phyloP scores from a whole-genome alignment of 2,797 vertebrate species.

The Dallia pectoralis region DNA sequence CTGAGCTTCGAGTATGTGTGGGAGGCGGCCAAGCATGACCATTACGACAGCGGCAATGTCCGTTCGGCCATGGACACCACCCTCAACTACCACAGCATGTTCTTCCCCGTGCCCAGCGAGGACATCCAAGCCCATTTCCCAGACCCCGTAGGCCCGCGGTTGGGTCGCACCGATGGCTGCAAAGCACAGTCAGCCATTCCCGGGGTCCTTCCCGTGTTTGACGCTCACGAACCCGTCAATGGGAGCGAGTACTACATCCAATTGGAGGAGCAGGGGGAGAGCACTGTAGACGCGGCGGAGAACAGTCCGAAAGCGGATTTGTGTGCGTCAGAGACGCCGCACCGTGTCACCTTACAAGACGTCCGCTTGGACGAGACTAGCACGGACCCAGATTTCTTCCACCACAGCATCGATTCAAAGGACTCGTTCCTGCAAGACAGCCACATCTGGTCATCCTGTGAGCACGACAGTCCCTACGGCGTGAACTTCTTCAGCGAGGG shows the following conservation, averaged over 20 bases:
- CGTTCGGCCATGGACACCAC: constrained; percentile 79
- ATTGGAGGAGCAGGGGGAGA: constrained; percentile 87
- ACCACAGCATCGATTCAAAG: constrained; percentile 82
- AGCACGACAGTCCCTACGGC: constrained; percentile 86
- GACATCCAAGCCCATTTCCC: constrained; percentile 86
- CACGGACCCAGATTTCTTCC: constrained; percentile 87
- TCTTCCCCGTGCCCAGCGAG: constrained; percentile 86
- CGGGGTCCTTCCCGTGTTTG: constrained; percentile 90
- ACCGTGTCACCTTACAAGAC: constrained; percentile 78
- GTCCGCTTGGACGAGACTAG: constrained; percentile 85
- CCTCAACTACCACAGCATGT: constrained; percentile 91
- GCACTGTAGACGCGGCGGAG: constrained; percentile 71
- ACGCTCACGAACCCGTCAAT: constrained; percentile 86
- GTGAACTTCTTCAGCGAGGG: constrained; percentile 79
- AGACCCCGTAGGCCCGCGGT: constrained; percentile 64
- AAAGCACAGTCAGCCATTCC: constrained; percentile 72
- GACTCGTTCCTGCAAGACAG: constrained; percentile 79
- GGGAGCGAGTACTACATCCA: constrained; percentile 94
- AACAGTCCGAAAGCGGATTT: constrained; percentile 60
- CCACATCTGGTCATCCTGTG: constrained; percentile 74
- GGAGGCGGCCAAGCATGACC: constrained; percentile 95
- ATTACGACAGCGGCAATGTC: constrained; percentile 80
- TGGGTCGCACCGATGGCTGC: constrained; percentile 60
- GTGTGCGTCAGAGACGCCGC: constrained; percentile 62
- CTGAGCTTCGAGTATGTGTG: constrained; percentile 98